Conservation (phyloP, 2,888 invertebrate genomes). For the Apotomis turbidana region DNA sequence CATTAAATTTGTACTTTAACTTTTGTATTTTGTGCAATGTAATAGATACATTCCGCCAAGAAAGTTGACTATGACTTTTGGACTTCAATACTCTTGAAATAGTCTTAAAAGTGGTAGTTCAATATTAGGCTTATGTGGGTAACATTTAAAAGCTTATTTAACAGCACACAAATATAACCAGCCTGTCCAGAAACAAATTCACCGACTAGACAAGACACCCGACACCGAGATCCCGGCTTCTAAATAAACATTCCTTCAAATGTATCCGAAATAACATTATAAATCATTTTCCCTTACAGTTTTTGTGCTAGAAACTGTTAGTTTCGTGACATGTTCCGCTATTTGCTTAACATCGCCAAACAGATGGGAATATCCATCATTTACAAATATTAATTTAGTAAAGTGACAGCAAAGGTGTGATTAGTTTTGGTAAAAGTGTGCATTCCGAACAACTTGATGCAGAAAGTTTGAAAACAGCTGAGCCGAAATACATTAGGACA, state of each 20-base stretch:
- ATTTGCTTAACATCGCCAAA: conserved; percentile 79
- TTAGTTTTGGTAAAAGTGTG: conserved; percentile 13
- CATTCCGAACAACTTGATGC: conserved; percentile 13
- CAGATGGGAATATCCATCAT: conserved; percentile 76
- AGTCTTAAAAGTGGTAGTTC: no score
- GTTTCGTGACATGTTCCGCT: conserved; percentile 82
- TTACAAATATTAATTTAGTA: conserved; percentile 67
- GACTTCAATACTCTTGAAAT: no score
- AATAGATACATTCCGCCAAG: no score
- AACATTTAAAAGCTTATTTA: conserved; percentile 9
- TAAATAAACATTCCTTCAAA: conserved; percentile 73
- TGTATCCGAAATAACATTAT: conserved; percentile 80
- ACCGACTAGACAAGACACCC: conserved; percentile 59
- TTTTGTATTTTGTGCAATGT: no score
- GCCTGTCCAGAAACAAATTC: conserved; percentile 47
- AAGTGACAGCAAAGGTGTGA: conserved; percentile 38
- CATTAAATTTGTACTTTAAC: no score
- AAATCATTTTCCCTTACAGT: conserved; percentile 77
- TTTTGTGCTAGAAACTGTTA: conserved; percentile 77
- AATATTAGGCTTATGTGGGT: background rate
- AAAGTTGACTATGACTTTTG: no score
- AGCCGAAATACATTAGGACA: conserved; percentile 4
- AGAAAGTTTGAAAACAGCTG: conserved; percentile 2
- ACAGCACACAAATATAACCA: background rate
- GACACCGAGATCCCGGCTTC: conserved; percentile 58